Base-by-base conservation (phyloP, 2,113 vertebrate genomes). In the Melanerpes formicivorus region DNA sequence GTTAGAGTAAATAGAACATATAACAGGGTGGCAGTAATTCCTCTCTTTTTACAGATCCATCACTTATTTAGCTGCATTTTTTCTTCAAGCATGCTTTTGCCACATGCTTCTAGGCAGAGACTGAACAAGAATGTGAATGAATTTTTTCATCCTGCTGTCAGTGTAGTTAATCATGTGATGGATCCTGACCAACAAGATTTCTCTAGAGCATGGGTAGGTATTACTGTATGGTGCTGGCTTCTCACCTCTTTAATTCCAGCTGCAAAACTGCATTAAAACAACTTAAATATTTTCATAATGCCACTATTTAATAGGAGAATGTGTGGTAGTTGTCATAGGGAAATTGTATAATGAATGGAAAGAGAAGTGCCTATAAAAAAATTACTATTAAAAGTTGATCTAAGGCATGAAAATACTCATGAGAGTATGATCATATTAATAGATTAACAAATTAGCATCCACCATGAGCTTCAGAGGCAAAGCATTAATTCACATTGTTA, bases 131-230 rank as follows among this genome's bases (percentile, higher is more conserved):
- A 67, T 10, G 25, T 56, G 14, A 44, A 27, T 16, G 32, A 54
- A 3, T 58, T 74, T 75, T 88, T 84, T 88, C 74, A 40, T 78
- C 58, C 40, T 87, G 54, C 59, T 86, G 34, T 32, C 48, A 77
- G 55, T 3, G 5, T 87, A 63, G 37, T 90, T 87, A 93, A 94
- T 90, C 50, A 59, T 15, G 16, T 9, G 32, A 44, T 60, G 72
- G 75, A 67, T 90, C 90, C 84, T 42, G 89, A 67, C 79, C 84
- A 90, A 4, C 75, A 37, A 58, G 81, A 77, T 94, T 82, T 65
- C 63, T 67, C 64, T 81, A 14, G 7, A 71, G 52, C 37, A 64
- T 48, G 71, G 82, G 65, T 80, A 32, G 37, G 62, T 78, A 71
- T 96, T 95, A 72, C 65, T 75, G 10, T 30, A 3, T 32, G 50